Evolutionary conservation across 2,797 vertebrate genomes (phyloP).

Genomic region (Vultur gryphus): DNA sequence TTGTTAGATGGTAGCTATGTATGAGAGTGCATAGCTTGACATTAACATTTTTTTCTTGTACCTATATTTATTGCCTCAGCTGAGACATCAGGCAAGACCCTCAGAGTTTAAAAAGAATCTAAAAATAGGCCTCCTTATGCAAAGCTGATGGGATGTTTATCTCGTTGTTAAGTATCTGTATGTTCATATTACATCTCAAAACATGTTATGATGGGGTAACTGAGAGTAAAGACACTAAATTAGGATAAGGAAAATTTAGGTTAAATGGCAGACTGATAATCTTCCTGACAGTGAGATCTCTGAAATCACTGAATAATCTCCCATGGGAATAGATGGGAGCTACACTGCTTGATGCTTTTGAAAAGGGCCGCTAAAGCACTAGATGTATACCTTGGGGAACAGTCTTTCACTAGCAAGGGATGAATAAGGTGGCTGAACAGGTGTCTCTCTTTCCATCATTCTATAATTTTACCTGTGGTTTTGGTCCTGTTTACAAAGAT

Average conservation of each 20-base stretch:
- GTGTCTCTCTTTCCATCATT: background rate
- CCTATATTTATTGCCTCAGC: background rate
- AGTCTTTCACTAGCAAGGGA: background rate
- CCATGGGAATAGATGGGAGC: background rate
- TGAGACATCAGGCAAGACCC: background rate
- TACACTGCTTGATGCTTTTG: background rate
- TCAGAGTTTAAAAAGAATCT: background rate
- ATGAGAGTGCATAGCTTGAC: background rate
- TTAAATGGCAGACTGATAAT: background rate
- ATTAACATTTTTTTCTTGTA: background rate
- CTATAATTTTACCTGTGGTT: background rate
- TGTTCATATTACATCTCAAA: conserved; percentile 15
- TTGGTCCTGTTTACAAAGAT: background rate
- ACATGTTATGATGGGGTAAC: background rate
- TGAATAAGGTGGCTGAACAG: background rate
- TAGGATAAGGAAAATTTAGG: background rate
- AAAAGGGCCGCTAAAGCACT: background rate
- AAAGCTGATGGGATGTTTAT: background rate
- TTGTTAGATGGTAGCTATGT: background rate
- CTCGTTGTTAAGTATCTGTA: background rate
- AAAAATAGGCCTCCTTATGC: background rate
- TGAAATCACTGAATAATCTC: background rate
- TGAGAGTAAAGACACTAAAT: background rate
- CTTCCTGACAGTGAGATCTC: background rate
- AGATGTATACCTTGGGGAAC: background rate